phyloP scores from a whole-genome alignment of 2,888 invertebrate species.

The Mesorhabditis sp. region DNA sequence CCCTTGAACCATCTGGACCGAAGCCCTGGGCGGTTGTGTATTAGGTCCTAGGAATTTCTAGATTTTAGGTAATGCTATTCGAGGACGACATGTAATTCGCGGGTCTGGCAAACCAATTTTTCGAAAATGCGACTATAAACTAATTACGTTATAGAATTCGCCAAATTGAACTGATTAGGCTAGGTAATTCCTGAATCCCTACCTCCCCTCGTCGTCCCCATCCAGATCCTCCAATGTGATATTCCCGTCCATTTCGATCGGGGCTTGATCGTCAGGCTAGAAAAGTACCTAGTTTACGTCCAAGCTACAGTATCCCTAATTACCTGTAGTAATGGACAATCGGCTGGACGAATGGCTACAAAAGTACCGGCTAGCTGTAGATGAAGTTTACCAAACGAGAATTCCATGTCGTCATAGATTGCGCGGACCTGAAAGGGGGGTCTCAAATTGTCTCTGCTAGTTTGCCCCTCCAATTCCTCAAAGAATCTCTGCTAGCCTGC shows the following conservation, averaged over 20 bases:
- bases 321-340: conserved; percentile 6
- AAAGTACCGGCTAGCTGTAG: conserved; percentile 14
- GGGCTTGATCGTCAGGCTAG: neutral
- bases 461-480: neutral
- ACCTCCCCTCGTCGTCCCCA: neutral
- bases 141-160: neutral
- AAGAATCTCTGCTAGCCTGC: neutral
- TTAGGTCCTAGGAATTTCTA: too few relatives aligned
- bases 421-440: conserved; percentile 12
- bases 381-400: conserved; percentile 11
- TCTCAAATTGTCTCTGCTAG: too few relatives aligned
- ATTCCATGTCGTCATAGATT: conserved; percentile 15
- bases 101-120: too few relatives aligned
- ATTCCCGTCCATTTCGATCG: neutral
- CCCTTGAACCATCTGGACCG: too few relatives aligned
- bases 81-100: too few relatives aligned
- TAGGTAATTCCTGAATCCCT: neutral
- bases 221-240: neutral
- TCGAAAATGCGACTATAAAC: too few relatives aligned
- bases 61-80: too few relatives aligned
- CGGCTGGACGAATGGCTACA: conserved; percentile 9
- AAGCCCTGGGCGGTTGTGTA: too few relatives aligned
- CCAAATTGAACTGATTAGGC: neutral
- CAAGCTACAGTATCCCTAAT: neutral
- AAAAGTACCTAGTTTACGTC: neutral